Evolutionary conservation across 2,888 invertebrate genomes (phyloP).

Genomic region (Argyresthia albistria): DNA sequence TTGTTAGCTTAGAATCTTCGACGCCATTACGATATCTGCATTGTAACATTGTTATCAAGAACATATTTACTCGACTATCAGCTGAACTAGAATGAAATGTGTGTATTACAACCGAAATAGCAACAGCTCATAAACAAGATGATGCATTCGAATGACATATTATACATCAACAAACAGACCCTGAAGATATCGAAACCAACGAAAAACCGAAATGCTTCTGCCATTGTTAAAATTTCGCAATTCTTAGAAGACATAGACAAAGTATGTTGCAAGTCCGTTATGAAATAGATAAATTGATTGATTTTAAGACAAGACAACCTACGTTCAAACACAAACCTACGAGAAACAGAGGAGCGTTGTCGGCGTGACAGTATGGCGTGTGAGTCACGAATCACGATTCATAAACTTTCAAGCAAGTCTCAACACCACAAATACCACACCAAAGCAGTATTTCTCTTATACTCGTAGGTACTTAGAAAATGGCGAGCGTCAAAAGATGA

Average conservation of each 20-base stretch:
- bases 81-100: neutral
- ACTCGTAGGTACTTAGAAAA: too few species aligned
- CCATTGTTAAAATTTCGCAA: too few species aligned
- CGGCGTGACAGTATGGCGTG: slow-evolving; percentile 1
- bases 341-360: neutral
- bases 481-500: too few species aligned
- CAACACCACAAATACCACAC: neutral
- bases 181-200: neutral
- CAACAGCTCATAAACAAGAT: neutral
- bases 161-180: neutral
- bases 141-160: neutral
- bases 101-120: neutral
- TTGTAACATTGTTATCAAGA: neutral
- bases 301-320: neutral
- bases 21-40: slow-evolving; percentile 1
- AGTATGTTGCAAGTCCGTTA: neutral
- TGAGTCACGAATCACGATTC: slow-evolving; percentile 1
- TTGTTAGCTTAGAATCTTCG: slow-evolving; percentile 1
- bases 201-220: too few species aligned
- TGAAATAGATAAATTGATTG: neutral
- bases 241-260: neutral
- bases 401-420: neutral
- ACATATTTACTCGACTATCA: neutral
- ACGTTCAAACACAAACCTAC: neutral
- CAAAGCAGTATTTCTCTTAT: too few species aligned